These are phyloP conservation scores for Tachypleus tridentatus DNA, from an alignment of 1,140 invertebrate genomes.

Conservation along the genomic window DNA sequence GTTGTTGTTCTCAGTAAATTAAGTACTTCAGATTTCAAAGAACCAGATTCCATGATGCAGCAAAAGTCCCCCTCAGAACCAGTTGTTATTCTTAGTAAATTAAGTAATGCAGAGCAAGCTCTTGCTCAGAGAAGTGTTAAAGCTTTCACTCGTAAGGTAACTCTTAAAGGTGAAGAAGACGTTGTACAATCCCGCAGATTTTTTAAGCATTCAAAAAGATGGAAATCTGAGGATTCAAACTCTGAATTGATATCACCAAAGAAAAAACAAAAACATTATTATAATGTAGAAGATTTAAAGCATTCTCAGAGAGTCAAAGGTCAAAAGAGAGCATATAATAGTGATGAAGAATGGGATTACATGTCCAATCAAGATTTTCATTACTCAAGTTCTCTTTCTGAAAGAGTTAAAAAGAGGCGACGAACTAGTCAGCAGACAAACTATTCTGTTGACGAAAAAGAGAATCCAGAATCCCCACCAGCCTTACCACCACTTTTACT, in stretches of 20 bases:
- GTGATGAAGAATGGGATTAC: conserved; percentile 6
- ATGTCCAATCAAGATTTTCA: conserved; percentile 4
- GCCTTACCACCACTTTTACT: neutral
- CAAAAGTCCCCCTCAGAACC: neutral
- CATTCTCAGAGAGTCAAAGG: conserved; percentile 26
- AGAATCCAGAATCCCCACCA: neutral
- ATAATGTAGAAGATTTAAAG: neutral
- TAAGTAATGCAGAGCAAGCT: neutral
- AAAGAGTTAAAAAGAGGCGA: conserved; percentile 22
- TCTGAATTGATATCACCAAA: too few relatives aligned
- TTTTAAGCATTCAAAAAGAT: too few relatives aligned
- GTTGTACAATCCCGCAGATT: too few relatives aligned
- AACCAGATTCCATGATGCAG: too few relatives aligned
- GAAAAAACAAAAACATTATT: too few relatives aligned
- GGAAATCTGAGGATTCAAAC: too few relatives aligned
- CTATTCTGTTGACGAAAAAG: conserved; percentile 3
- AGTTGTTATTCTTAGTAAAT: neutral
- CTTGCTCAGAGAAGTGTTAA: conserved; percentile 1
- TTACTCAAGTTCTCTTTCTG: conserved; percentile 16
- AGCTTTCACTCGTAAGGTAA: neutral
- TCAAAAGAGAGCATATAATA: conserved; percentile 19
- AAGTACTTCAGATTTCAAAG: too few relatives aligned
- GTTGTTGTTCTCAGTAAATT: too few relatives aligned
- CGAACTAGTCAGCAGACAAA: neutral
- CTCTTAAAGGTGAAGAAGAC: neutral